Percentiles rank a stretch among this genome's conserved stretches.
phyloP scores from a whole-genome alignment of 1,140 invertebrate species.

The Achroia grisella region DNA sequence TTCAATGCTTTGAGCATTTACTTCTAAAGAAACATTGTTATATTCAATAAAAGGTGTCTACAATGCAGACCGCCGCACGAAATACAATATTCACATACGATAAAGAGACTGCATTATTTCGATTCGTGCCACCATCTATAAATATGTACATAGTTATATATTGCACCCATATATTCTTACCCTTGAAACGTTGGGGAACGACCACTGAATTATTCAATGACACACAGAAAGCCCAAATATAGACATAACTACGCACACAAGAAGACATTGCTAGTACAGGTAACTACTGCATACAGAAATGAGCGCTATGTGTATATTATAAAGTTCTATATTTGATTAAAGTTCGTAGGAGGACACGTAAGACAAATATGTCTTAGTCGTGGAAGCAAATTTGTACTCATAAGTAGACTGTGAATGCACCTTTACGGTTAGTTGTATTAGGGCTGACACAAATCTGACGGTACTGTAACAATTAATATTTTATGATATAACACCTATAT shows the following conservation, averaged over 20 bases:
- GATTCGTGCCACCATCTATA: conserved; percentile 27
- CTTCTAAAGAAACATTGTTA: neutral
- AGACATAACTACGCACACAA: conserved; percentile 51
- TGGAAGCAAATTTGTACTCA: conserved; percentile 58
- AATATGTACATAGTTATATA: conserved; percentile 35
- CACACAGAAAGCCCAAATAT: conserved; percentile 69
- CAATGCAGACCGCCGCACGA: no score
- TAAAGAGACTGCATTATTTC: conserved; percentile 34
- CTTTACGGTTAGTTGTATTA: conserved; percentile 31
- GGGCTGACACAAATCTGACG: conserved; percentile 41
- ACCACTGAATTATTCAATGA: conserved; percentile 71
- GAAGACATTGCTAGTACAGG: conserved; percentile 19
- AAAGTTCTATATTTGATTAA: conserved; percentile 59
- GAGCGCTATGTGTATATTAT: conserved; percentile 30
- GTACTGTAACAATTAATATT: conserved; percentile 1
- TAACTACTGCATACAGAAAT: conserved; percentile 40
- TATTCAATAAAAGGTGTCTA: no score
- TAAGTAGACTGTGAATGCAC: conserved; percentile 61
- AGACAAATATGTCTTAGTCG: conserved; percentile 63
- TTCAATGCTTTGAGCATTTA: neutral
- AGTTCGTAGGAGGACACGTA: conserved; percentile 47
- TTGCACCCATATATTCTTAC: conserved; percentile 61
- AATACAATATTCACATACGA: conserved; percentile 27
- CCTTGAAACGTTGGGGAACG: conserved; percentile 66
- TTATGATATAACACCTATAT: no score